Evolutionary conservation across 1,140 invertebrate species (phyloP), one percentile per base, ranked within the genome.

Genomic region (Drosophila nigromelanica): DNA sequence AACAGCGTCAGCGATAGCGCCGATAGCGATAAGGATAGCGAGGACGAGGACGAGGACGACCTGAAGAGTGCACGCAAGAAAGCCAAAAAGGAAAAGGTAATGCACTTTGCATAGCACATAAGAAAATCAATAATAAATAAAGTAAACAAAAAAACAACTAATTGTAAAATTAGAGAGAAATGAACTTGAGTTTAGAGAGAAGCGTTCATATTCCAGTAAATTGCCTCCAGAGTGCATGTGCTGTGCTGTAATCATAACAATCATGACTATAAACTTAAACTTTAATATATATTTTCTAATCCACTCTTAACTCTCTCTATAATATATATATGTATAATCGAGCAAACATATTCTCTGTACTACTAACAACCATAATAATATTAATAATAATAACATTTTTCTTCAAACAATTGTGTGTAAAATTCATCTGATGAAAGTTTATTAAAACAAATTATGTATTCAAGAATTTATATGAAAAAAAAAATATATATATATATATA

Each of bases 1-100:
- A 69, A 78, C 42, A 92, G 93, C 55, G 90, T 73, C 35, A 83
- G 86, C 10, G 92, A 92, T 55, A 92, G 92, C 14, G 92, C 76
- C 69, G 56, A 90, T 55, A 70, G 81, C 64, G 76, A 90, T 61
- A 69, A 78, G 62, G 78, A 90, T 11, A 89, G 78, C 11, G 93
- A 93, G 40, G 92, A 91, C 69, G 93, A 93, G 60, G 90, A 89
- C 0, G 89, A 56, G 2, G 85, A 30, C 12, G 90, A 91, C 47
- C 30, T 79, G 42, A 91, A 86, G 73, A 90, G 80, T 45, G 76
- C 80, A 51, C 83, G 90, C 54, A 92, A 92, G 62, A 93, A 92
- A 66, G 92, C 92, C 52, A 93, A 93, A 75, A 94, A 94, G 89
- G 93, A 93, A 60, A 94, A 94, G 93, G 93, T 94, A 73, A 93